These are phyloP conservation scores for Aspidoscelis tigris DNA, from an alignment of 2,113 vertebrate genomes.

Conservation along the genomic window DNA sequence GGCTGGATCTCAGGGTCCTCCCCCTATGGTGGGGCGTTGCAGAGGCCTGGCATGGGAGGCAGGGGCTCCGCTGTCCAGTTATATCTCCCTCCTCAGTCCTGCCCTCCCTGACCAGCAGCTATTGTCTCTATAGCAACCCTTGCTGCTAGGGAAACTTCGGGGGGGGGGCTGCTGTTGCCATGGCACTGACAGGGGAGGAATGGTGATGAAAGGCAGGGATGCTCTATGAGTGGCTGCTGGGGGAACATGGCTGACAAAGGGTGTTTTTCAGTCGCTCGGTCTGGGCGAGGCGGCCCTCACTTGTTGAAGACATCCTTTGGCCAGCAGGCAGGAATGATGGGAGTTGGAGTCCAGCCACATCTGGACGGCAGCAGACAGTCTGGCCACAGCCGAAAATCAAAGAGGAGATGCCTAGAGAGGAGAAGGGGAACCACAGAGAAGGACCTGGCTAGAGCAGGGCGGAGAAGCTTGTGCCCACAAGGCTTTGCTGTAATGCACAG, in stretches of 20 bases:
- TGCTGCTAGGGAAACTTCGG: slow-evolving; percentile 56
- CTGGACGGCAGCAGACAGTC: too few relatives aligned
- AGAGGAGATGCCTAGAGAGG: too few relatives aligned
- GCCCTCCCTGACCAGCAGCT: slow-evolving; percentile 63
- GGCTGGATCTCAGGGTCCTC: neutral
- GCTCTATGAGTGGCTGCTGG: too few relatives aligned
- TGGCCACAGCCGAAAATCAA: too few relatives aligned
- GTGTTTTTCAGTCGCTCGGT: too few relatives aligned
- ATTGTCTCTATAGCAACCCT: slow-evolving; percentile 70
- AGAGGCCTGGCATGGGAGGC: neutral
- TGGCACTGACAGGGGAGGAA: slow-evolving; percentile 69
- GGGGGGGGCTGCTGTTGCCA: slow-evolving; percentile 67
- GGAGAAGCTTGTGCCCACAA: too few relatives aligned
- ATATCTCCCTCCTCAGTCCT: slow-evolving; percentile 13
- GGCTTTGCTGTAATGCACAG: too few relatives aligned
- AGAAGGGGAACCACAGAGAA: too few relatives aligned
- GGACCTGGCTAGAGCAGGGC: too few relatives aligned
- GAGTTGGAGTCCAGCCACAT: neutral
- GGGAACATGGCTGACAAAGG: too few relatives aligned
- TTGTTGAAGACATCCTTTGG: too few relatives aligned
- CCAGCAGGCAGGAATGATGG: neutral
- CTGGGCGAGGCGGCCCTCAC: too few relatives aligned
- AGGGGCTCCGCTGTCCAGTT: slow-evolving; percentile 1
- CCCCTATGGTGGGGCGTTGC: neutral
- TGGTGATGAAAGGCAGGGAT: slow-evolving; percentile 53